These are phyloP conservation scores for Deroplatys truncata DNA, from an alignment of 2,888 invertebrate genomes.

Conservation along the genomic window DNA sequence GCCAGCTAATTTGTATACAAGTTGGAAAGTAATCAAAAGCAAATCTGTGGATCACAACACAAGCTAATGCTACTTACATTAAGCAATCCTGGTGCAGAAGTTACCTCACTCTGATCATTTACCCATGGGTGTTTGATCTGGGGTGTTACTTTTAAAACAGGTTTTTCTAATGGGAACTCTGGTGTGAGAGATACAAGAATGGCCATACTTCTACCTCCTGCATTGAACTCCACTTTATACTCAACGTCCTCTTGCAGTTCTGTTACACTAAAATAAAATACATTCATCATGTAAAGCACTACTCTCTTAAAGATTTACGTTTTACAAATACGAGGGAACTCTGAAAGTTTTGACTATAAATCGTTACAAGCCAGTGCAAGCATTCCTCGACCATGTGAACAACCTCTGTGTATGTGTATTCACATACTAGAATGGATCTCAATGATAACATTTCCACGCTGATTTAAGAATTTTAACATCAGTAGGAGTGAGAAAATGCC, in stretches of 20 bases:
- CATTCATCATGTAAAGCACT: not conserved
- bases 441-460: too few relatives aligned
- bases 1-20: too few relatives aligned
- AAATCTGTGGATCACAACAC: too few relatives aligned
- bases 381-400: too few relatives aligned
- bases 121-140: constrained; percentile 69
- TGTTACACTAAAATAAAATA: constrained; percentile 53
- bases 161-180: constrained; percentile 74
- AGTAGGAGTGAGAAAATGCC: too few relatives aligned
- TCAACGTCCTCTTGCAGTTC: constrained; percentile 68
- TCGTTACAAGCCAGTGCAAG: too few relatives aligned
- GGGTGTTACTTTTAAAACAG: constrained; percentile 63
- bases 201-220: constrained; percentile 61
- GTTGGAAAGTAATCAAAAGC: too few relatives aligned
- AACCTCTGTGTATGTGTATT: too few relatives aligned
- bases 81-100: constrained; percentile 68
- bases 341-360: too few relatives aligned
- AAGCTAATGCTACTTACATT: constrained; percentile 50
- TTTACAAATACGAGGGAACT: not conserved
- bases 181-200: constrained; percentile 61
- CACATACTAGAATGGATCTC: too few relatives aligned
- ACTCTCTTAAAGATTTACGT: not conserved
- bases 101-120: constrained; percentile 59
- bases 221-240: constrained; percentile 66
- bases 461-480: too few relatives aligned